These are phyloP conservation scores for Drosophila kanekoi DNA, from an alignment of 2,888 invertebrate species.

Conservation along the genomic window DNA sequence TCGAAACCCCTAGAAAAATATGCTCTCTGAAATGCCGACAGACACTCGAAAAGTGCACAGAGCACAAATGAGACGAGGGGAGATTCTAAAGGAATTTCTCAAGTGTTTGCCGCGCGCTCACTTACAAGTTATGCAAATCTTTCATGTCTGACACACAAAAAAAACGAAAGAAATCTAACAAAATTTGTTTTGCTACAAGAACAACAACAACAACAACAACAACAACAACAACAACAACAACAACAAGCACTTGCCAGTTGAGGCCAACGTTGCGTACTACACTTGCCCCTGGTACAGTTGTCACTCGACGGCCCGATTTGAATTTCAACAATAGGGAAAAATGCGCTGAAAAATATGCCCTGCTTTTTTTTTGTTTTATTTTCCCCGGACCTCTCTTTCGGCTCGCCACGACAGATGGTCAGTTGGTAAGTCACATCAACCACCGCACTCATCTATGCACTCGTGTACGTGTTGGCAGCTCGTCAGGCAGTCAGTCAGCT, in stretches of 20 bases:
- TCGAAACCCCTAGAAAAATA: constrained; percentile 32
- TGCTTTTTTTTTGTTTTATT: constrained; percentile 36
- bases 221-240: constrained; percentile 28
- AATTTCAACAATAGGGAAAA: constrained; percentile 48
- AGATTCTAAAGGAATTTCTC: constrained; percentile 67
- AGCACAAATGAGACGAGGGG: constrained; percentile 45
- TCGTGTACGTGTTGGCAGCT: constrained; percentile 55
- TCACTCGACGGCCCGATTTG: constrained; percentile 66
- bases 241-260: constrained; percentile 48
- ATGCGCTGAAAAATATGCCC: constrained; percentile 66
- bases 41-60: constrained; percentile 61
- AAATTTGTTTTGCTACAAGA: constrained; percentile 32
- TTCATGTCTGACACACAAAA: constrained; percentile 24
- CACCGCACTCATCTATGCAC: constrained; percentile 54
- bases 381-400: constrained; percentile 6
- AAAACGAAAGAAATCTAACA: constrained; percentile 18
- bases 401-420: constrained; percentile 81
- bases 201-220: constrained; percentile 35
- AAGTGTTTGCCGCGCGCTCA: constrained; percentile 51
- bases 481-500: constrained; percentile 48
- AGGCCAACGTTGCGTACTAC: constrained; percentile 26
- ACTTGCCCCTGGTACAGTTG: constrained; percentile 74
- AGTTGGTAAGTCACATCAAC: constrained; percentile 79
- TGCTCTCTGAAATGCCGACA: constrained; percentile 65
- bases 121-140: constrained; percentile 74